Evolutionary conservation across 2,888 invertebrate species (phyloP), one percentile per base, ranked within the genome.

Genomic region (Xanthostigma xanthostigma): DNA sequence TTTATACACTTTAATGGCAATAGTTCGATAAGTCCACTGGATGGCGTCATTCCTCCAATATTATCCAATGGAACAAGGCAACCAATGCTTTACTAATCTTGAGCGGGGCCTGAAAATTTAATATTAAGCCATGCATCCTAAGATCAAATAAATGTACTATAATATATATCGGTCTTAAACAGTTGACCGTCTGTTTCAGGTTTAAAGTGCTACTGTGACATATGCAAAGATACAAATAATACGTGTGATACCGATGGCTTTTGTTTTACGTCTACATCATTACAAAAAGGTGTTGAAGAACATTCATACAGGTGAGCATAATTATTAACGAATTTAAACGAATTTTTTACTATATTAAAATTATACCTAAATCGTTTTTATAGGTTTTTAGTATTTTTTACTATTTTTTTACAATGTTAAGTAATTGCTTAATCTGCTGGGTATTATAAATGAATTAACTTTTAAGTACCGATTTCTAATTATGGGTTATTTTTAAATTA

Each of bases 191-290:
- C 50, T 27, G 27, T 71, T 71, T 49, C 67, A 85, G 85, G 79
- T 55, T 67, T 90, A 59, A 84, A 83, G 69, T 92, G 92, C 66
- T 83, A 84, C 68, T 92, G 91, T 71, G 85, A 87, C 62, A 78
- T 83, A 59, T 84, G 85, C 61, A 70, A 71, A 54, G 78, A 81
- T 11, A 75, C 74, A 46, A 88, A 91, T 64, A 72, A 79, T 61
- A 87, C 88, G 36, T 92, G 92, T 68, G 81, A 81, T 65, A 92
- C 92, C 5, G 89, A 91, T 68, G 92, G 92, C 41, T 84, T 81
- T 63, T 92, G 92, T 65, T 91, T 85, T 60, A 86, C 90, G 3
- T 83, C 89, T 49, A 81, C 84, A 52, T 78, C 76, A 53, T 62
- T 78, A 55, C 74, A 76, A 47, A 77, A 78, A 59, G 80, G 75